Evolutionary conservation across 37 sponge, comb jelly and placozoan genomes (phyloP), one percentile per base, ranked within the genome.

Genomic region (Agelas oroides): DNA sequence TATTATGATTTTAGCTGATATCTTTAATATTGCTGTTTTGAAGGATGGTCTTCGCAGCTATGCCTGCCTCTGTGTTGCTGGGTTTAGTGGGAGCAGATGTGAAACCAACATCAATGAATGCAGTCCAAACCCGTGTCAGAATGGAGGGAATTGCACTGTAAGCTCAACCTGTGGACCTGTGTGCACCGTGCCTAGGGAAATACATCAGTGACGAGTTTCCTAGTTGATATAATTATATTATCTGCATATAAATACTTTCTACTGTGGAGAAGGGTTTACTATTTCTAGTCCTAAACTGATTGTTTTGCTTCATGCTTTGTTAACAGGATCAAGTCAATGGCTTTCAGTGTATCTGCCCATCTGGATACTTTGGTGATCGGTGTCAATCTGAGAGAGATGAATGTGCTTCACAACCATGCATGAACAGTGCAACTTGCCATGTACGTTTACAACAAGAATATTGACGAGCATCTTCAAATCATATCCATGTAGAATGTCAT

Each of bases 31-130:
- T 61, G 5, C 5, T 14, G 3, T 61, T 5, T 5, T n/a, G n/a
- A n/a, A 61, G 62, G 62, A 61, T 61, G 62, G 62, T 5, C 13
- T 61, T 14, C 2, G 12, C 25, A 61, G 13, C 14, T 61, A 27
- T 14, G 14, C 3, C 2, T 61, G 62, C 25, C 25, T 61, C 14
- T 61, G 62, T 61, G 25, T 25, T 23, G 62, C 62, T 61, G 62
- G 76, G 19, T 75, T 58, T 36, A 55, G 18, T 55, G 76, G 76
- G 3, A 59, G 55, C 19, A 75, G 6, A 21, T 75, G 76, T 59
- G 35, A 31, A 12, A 32, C 35, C 5, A 36, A 75, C 33, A 57
- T 55, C 1, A 34, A 75, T 58, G 76, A 75, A 2, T 75, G 76
- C 32, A 19, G 2, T 5, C 18, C 33, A 20, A 6, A 27, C 30